These are phyloP conservation scores for Eilema sororculum DNA, from an alignment of 2,888 invertebrate species.

Conservation along the genomic window DNA sequence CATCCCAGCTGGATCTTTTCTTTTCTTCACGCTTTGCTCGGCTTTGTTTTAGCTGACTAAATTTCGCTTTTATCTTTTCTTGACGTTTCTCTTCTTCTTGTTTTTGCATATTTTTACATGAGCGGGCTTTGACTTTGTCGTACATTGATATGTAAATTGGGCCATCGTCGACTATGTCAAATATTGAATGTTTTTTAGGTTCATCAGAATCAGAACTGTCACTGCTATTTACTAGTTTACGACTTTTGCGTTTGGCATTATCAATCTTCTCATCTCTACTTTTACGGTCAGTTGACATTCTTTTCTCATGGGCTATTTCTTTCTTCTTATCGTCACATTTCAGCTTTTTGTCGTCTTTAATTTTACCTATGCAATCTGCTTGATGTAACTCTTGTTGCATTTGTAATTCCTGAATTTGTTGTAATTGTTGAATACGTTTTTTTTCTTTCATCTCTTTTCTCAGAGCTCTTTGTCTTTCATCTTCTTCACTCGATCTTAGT, in stretches of 20 bases:
- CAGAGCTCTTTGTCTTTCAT: constrained; percentile 86
- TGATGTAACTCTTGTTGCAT: constrained; percentile 82
- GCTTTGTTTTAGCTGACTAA: constrained; percentile 94
- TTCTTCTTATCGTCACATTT: constrained; percentile 81
- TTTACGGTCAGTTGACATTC: constrained; percentile 83
- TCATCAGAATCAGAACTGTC: constrained; percentile 92
- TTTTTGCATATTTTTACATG: constrained; percentile 97
- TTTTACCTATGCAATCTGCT: constrained; percentile 72
- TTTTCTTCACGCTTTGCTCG: constrained; percentile 95
- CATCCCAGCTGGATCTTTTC: constrained; percentile 96
- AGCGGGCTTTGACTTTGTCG: constrained; percentile 97
- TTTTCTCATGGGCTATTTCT: constrained; percentile 80
- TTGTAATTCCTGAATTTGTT: constrained; percentile 83
- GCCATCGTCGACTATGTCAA: constrained; percentile 95
- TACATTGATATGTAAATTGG: constrained; percentile 98
- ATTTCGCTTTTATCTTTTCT: constrained; percentile 95
- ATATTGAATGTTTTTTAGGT: constrained; percentile 96
- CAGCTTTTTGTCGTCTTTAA: constrained; percentile 77
- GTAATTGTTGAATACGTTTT: constrained; percentile 82
- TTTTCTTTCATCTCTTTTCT: constrained; percentile 87
- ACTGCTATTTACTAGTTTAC: constrained; percentile 85
- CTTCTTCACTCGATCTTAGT: constrained; percentile 87
- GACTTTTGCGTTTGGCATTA: constrained; percentile 75
- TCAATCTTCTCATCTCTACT: constrained; percentile 83
- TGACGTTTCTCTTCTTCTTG: constrained; percentile 95